phyloP scores from a whole-genome alignment of 2,888 invertebrate genomes.

The Protodeltote pygarga region DNA sequence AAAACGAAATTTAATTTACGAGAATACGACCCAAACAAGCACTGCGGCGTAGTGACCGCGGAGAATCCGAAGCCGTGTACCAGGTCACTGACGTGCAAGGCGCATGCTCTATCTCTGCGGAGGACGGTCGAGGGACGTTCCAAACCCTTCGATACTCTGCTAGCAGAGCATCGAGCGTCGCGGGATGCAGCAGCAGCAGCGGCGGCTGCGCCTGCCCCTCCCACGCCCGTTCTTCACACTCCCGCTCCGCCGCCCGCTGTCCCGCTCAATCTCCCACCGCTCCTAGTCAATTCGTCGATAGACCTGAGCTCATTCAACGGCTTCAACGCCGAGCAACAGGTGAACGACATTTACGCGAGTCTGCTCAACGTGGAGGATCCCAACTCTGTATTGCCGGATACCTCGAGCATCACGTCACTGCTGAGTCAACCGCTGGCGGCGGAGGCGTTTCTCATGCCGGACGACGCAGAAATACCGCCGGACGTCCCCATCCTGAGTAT shows the following conservation, averaged over 20 bases:
- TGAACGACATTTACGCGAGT: slow-evolving; percentile 77
- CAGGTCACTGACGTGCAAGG: slow-evolving; percentile 91
- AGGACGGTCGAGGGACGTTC: slow-evolving; percentile 90
- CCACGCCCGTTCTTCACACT: slow-evolving; percentile 39
- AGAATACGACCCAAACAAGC: slow-evolving; percentile 93
- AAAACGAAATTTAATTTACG: slow-evolving; percentile 85
- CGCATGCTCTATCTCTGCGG: slow-evolving; percentile 89
- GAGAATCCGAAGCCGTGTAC: slow-evolving; percentile 92
- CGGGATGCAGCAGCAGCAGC: slow-evolving; percentile 79
- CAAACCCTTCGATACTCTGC: slow-evolving; percentile 91
- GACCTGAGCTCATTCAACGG: slow-evolving; percentile 74
- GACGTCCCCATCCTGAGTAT: slow-evolving; percentile 63
- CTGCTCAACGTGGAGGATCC: slow-evolving; percentile 74
- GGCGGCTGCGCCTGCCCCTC: slow-evolving; percentile 51
- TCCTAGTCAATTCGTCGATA: slow-evolving; percentile 72
- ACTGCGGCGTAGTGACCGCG: slow-evolving; percentile 92
- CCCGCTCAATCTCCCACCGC: slow-evolving; percentile 65
- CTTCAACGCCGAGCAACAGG: slow-evolving; percentile 76
- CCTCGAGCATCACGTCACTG: slow-evolving; percentile 72
- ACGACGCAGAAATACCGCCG: slow-evolving; percentile 64
- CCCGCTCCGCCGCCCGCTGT: slow-evolving; percentile 43
- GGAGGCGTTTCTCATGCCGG: slow-evolving; percentile 69
- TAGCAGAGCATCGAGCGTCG: slow-evolving; percentile 91
- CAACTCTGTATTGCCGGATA: slow-evolving; percentile 70
- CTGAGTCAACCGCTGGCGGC: slow-evolving; percentile 69